Evolutionary conservation across 37 sponge, comb jelly and placozoan genomes (phyloP).

Genomic region (Ephydatia muelleri): DNA sequence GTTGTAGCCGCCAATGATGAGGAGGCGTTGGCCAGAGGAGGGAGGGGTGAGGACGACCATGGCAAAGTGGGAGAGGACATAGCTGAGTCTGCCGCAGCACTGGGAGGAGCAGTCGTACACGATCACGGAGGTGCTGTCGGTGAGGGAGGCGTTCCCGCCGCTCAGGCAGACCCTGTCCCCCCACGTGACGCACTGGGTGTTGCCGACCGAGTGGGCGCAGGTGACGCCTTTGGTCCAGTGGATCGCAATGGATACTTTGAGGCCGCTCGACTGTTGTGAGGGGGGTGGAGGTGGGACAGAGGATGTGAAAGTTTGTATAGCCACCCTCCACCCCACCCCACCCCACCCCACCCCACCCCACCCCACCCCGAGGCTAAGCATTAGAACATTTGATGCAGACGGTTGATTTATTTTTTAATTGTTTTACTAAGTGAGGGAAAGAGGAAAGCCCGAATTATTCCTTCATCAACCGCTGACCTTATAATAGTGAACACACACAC

Average conservation of each 20-base stretch:
- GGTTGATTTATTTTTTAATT: no score
- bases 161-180: conserved; percentile 13
- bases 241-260: conserved; percentile 15
- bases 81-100: neutral
- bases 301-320: neutral
- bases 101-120: conserved; percentile 18
- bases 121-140: conserved; percentile 15
- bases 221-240: conserved; percentile 1
- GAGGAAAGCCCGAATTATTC: no score
- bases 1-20: conserved; percentile 48
- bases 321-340: neutral
- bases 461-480: no score
- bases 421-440: no score
- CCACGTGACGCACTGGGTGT: conserved; percentile 30
- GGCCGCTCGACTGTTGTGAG: neutral
- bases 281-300: neutral
- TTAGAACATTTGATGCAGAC: no score
- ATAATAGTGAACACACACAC: no score
- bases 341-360: no score
- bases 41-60: conserved; percentile 15
- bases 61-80: conserved; percentile 24
- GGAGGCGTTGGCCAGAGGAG: neutral
- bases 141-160: conserved; percentile 17
- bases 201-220: neutral
- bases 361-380: no score